Evolutionary conservation across 2,113 vertebrate species (phyloP).

Genomic region (Xiphorhynchus elegans): DNA sequence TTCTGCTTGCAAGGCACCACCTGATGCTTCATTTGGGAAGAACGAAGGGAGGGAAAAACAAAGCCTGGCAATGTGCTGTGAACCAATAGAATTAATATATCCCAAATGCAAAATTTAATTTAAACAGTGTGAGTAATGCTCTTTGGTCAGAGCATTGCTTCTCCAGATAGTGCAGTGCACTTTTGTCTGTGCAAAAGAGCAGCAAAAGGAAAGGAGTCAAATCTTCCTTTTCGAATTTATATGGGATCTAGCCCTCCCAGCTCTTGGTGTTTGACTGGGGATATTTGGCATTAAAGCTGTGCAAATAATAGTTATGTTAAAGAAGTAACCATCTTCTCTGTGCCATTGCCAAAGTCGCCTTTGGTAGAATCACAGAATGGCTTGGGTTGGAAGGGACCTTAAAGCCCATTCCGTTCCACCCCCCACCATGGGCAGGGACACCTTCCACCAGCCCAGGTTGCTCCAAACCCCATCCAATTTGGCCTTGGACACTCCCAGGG

Average conservation of each 20-base stretch:
- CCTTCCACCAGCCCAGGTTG: not conserved
- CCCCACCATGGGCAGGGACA: too few species aligned
- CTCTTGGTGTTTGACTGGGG: not conserved
- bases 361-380: not conserved
- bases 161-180: not conserved
- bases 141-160: not conserved
- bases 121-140: not conserved
- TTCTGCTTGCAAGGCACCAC: not conserved
- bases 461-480: fast-evolving
- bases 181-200: not conserved
- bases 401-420: not conserved
- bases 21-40: not conserved
- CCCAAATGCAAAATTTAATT: not conserved
- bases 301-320: fast-evolving
- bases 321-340: not conserved
- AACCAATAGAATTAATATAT: not conserved
- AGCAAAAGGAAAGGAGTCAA: not conserved
- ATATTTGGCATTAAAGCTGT: fast-evolving
- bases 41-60: not conserved
- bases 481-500: not conserved
- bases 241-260: not conserved
- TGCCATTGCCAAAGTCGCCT: not conserved
- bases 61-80: not conserved
- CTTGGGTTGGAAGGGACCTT: not conserved
- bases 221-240: not conserved